These are phyloP conservation scores for Lethocerus indicus DNA, from an alignment of 1,140 invertebrate genomes.

Conservation along the genomic window DNA sequence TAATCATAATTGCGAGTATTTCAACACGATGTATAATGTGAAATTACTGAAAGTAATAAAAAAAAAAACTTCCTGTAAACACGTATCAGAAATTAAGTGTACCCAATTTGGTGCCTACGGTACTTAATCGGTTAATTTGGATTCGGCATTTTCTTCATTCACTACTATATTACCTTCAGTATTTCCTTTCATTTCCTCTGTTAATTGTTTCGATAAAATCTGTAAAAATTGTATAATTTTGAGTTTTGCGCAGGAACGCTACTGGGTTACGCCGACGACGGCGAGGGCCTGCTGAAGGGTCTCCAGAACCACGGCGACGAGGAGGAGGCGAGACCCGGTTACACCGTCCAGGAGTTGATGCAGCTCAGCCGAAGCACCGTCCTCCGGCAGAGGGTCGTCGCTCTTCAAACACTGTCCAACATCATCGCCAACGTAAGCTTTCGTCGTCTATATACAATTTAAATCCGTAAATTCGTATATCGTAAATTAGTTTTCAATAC, in stretches of 20 bases:
- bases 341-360: slow-evolving; percentile 71
- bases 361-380: slow-evolving; percentile 47
- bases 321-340: slow-evolving; percentile 77
- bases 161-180: not conserved
- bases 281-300: slow-evolving; percentile 36
- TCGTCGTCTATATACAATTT: too few species aligned
- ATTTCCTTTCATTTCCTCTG: not conserved
- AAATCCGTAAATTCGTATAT: not conserved
- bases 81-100: too few species aligned
- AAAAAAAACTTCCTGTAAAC: too few species aligned
- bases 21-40: too few species aligned
- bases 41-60: too few species aligned
- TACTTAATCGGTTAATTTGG: not conserved
- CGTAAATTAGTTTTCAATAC: slow-evolving; percentile 10
- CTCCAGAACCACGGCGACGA: slow-evolving; percentile 86
- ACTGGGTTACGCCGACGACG: slow-evolving; percentile 46
- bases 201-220: not conserved
- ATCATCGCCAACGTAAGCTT: slow-evolving; percentile 58
- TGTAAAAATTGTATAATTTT: not conserved
- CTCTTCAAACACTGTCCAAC: slow-evolving; percentile 58
- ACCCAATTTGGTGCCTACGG: not conserved
- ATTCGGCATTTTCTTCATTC: not conserved
- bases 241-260: slow-evolving; percentile 33
- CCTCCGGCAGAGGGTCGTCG: slow-evolving; percentile 60
- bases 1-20: too few species aligned